These are phyloP conservation scores for Drosophila meridiana DNA, from an alignment of 2,888 invertebrate genomes.

Conservation along the genomic window DNA sequence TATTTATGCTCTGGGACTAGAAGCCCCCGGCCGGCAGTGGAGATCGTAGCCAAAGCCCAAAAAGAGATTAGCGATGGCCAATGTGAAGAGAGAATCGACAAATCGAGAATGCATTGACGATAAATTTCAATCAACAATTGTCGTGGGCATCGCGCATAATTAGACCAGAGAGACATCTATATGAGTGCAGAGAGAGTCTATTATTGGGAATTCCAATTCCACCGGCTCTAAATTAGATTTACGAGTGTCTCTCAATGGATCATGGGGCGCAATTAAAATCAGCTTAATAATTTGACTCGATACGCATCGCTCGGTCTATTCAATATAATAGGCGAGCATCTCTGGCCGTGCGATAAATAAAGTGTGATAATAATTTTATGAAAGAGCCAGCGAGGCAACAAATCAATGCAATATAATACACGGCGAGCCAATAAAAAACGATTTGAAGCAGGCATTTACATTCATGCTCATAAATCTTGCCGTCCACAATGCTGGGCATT, in stretches of 20 bases:
- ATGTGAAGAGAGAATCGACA: slow-evolving; percentile 36
- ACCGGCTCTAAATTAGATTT: slow-evolving; percentile 82
- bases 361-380: slow-evolving; percentile 82
- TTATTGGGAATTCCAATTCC: slow-evolving; percentile 27
- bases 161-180: slow-evolving; percentile 37
- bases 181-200: background rate
- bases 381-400: slow-evolving; percentile 67
- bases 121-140: slow-evolving; percentile 72
- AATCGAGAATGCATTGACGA: slow-evolving; percentile 62
- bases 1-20: slow-evolving; percentile 43
- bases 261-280: slow-evolving; percentile 78
- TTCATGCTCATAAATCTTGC: slow-evolving; percentile 76
- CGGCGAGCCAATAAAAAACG: slow-evolving; percentile 64
- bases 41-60: slow-evolving; percentile 36
- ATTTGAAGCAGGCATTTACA: slow-evolving; percentile 76
- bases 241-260: slow-evolving; percentile 77
- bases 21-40: background rate
- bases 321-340: slow-evolving; percentile 33
- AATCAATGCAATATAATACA: slow-evolving; percentile 70
- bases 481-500: slow-evolving; percentile 42
- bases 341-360: slow-evolving; percentile 58
- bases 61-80: slow-evolving; percentile 48
- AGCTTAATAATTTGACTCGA: slow-evolving; percentile 73
- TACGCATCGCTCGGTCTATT: slow-evolving; percentile 9
- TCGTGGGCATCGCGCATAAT: slow-evolving; percentile 70